Conservation (phyloP, 1,140 invertebrate genomes). For the Drosophila ogumai region DNA sequence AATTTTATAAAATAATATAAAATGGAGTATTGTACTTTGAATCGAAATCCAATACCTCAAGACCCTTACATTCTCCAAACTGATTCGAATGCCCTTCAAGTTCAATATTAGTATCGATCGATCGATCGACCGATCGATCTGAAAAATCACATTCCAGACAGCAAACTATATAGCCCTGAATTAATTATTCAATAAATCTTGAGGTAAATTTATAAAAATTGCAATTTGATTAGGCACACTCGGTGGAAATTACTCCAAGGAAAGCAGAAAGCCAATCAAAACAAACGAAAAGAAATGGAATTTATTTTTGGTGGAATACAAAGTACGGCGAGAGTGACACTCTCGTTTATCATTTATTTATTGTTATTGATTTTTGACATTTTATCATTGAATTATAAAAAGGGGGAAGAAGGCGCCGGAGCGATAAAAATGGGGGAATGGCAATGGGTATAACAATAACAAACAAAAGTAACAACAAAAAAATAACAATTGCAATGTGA, state of each 20-base stretch:
- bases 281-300: constrained; percentile 32
- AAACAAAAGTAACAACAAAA: constrained; percentile 3
- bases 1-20: not conserved
- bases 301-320: constrained; percentile 62
- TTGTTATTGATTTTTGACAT: constrained; percentile 83
- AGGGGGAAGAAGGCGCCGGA: constrained; percentile 6
- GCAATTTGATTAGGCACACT: constrained; percentile 75
- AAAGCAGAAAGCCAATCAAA: constrained; percentile 38
- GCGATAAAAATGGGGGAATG: constrained; percentile 44
- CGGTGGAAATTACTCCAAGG: constrained; percentile 27
- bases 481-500: constrained; percentile 36
- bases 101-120: constrained; percentile 35
- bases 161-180: constrained; percentile 36
- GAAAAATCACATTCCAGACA: constrained; percentile 37
- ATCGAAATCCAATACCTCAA: constrained; percentile 2
- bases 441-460: constrained; percentile 43
- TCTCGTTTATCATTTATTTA: constrained; percentile 82
- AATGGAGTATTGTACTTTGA: not conserved
- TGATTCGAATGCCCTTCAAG: constrained; percentile 47
- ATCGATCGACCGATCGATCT: constrained; percentile 9
- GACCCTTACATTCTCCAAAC: not conserved
- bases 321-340: constrained; percentile 61
- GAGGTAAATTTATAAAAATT: constrained; percentile 79
- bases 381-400: constrained; percentile 80
- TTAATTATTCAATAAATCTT: constrained; percentile 59